A percentile compares a stretch with the other conserved stretches of the same genome.
Evolutionary conservation across 2,113 vertebrate species (phyloP).

Genomic region (Plecotus auritus): DNA sequence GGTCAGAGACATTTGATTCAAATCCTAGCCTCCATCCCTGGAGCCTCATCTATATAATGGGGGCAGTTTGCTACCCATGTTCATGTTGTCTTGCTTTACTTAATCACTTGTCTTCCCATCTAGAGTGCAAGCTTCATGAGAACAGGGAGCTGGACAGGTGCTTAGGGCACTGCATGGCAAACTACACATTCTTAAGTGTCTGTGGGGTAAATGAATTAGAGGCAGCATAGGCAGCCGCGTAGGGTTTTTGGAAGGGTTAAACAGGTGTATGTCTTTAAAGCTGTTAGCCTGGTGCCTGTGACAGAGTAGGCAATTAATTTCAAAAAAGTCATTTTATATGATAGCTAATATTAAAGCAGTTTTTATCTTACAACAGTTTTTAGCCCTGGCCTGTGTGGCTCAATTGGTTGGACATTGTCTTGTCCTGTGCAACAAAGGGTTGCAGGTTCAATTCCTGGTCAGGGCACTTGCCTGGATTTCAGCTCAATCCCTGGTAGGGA

Average conservation of each 20-base stretch:
- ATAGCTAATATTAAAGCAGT: background rate
- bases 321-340: background rate
- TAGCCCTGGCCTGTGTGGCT: no score
- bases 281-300: background rate
- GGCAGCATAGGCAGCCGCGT: background rate
- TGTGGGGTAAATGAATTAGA: background rate
- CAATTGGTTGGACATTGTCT: no score
- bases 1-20: background rate
- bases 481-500: no score
- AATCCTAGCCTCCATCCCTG: background rate
- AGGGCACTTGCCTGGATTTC: no score
- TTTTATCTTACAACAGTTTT: background rate
- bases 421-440: no score
- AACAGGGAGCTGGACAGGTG: background rate
- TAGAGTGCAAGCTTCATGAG: background rate
- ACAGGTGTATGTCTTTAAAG: background rate
- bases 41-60: background rate
- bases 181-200: background rate
- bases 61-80: background rate
- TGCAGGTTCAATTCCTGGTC: no score
- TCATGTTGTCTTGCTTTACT: background rate
- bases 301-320: background rate
- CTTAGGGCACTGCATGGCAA: background rate
- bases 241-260: background rate
- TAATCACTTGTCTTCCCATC: background rate